A percentile compares a stretch with the other conserved stretches of the same genome.
Evolutionary conservation across 2,113 vertebrate genomes (phyloP).

Genomic region (Merops nubicus): DNA sequence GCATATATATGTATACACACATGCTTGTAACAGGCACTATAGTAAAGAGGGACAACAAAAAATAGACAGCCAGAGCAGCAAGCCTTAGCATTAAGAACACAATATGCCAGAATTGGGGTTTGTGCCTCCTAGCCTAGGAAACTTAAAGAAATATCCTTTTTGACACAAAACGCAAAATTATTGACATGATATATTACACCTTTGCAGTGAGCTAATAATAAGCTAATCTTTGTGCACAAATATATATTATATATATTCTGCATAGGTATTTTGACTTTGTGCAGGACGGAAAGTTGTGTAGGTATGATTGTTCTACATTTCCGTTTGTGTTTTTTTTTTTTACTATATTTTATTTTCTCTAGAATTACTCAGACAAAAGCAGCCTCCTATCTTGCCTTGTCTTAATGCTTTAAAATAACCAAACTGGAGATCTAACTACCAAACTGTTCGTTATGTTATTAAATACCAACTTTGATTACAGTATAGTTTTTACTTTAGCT

Average conservation of each 20-base stretch:
- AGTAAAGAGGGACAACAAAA: slow-evolving; percentile 74
- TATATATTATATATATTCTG: slow-evolving; percentile 81
- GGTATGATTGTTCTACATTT: slow-evolving; percentile 89
- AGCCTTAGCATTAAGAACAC: slow-evolving; percentile 88
- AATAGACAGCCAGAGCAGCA: slow-evolving; percentile 83
- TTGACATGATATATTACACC: slow-evolving; percentile 63
- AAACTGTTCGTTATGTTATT: slow-evolving; percentile 94
- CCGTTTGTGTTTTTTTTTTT: slow-evolving; percentile 73
- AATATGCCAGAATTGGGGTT: slow-evolving; percentile 79
- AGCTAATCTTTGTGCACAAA: slow-evolving; percentile 87
- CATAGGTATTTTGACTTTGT: slow-evolving; percentile 90
- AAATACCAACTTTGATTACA: slow-evolving; percentile 94
- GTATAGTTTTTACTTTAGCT: slow-evolving; percentile 98
- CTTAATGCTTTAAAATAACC: slow-evolving; percentile 99
- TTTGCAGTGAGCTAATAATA: slow-evolving; percentile 86
- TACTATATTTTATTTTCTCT: slow-evolving; percentile 85
- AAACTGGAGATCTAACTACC: slow-evolving; percentile 98
- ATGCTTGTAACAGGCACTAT: slow-evolving; percentile 81
- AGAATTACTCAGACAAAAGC: slow-evolving; percentile 91
- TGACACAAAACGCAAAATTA: slow-evolving; percentile 73
- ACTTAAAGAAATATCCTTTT: slow-evolving; percentile 77
- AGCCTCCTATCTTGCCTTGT: slow-evolving; percentile 99
- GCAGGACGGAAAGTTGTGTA: slow-evolving; percentile 93
- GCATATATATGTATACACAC: slow-evolving; percentile 73
- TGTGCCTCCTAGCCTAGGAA: slow-evolving; percentile 81